phyloP scores from a whole-genome alignment of 1,140 invertebrate species.

The Colletes latitarsis region DNA sequence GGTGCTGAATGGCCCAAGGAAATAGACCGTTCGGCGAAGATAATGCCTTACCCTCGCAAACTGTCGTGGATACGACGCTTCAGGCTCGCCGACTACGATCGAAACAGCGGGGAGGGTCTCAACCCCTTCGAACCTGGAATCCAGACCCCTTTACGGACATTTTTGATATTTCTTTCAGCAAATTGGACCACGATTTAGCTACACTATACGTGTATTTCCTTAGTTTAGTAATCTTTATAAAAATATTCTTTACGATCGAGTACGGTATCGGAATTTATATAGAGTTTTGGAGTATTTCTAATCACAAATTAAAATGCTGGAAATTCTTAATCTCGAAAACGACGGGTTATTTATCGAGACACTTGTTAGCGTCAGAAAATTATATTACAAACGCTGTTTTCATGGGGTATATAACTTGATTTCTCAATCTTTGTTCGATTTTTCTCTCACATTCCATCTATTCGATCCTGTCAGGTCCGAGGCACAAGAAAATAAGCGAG shows the following conservation, averaged over 20 bases:
- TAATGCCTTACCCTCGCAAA: neutral
- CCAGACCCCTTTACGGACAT: too few relatives aligned
- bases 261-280: too few relatives aligned
- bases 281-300: too few relatives aligned
- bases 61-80: neutral
- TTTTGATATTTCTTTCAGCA: too few relatives aligned
- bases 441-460: neutral
- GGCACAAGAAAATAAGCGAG: slow-evolving; percentile 6
- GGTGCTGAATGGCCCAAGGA: neutral
- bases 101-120: neutral
- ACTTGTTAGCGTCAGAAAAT: neutral
- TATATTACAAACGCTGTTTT: neutral
- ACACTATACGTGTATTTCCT: too few relatives aligned
- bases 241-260: too few relatives aligned
- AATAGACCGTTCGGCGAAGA: slow-evolving; percentile 13
- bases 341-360: neutral
- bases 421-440: neutral
- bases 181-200: too few relatives aligned
- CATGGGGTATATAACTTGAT: neutral
- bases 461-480: neutral
- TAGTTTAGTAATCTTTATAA: too few relatives aligned
- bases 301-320: too few relatives aligned
- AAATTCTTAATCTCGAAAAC: too few relatives aligned
- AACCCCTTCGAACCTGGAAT: too few relatives aligned
- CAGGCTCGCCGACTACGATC: neutral